Evolutionary conservation across 2,888 invertebrate genomes (phyloP).

Genomic region (Mesorhabditis spiculigera): DNA sequence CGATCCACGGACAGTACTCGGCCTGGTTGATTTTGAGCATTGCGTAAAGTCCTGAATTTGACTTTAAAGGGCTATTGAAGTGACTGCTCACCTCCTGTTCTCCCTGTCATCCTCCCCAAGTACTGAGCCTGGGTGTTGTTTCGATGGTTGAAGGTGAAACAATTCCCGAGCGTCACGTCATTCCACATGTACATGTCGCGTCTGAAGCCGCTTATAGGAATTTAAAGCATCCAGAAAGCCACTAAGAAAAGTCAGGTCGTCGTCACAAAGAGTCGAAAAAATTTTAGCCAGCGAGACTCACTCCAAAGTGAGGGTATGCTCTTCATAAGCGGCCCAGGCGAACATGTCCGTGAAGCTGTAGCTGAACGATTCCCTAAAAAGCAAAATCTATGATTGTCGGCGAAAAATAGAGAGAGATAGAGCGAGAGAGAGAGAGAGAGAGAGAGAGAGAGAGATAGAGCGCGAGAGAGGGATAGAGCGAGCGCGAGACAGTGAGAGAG

Average conservation of each 20-base stretch:
- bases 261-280: background rate
- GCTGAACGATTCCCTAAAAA: conserved; percentile 15
- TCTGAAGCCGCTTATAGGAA: conserved; percentile 15
- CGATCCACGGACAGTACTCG: conserved; percentile 40
- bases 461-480: too few relatives aligned
- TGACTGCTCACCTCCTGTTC: conserved; percentile 22
- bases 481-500: too few relatives aligned
- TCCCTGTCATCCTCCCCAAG: conserved; percentile 21
- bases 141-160: conserved; percentile 40
- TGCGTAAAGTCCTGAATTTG: conserved; percentile 24
- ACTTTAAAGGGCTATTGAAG: background rate
- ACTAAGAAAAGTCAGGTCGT: background rate
- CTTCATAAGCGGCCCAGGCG: conserved; percentile 38
- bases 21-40: conserved; percentile 27
- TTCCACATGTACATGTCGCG: conserved; percentile 32
- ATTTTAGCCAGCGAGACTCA: conserved; percentile 3
- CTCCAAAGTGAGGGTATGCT: conserved; percentile 24
- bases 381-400: background rate
- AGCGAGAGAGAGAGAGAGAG: too few relatives aligned
- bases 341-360: conserved; percentile 37
- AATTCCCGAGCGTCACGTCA: conserved; percentile 36
- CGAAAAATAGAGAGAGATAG: too few relatives aligned
- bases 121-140: conserved; percentile 21
- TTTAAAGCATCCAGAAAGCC: background rate
- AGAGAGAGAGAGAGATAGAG: too few relatives aligned